Percentiles rank a stretch among this genome's conserved stretches.
Conservation (phyloP, 2,888 invertebrate species). For the Mythimna lalbum region DNA sequence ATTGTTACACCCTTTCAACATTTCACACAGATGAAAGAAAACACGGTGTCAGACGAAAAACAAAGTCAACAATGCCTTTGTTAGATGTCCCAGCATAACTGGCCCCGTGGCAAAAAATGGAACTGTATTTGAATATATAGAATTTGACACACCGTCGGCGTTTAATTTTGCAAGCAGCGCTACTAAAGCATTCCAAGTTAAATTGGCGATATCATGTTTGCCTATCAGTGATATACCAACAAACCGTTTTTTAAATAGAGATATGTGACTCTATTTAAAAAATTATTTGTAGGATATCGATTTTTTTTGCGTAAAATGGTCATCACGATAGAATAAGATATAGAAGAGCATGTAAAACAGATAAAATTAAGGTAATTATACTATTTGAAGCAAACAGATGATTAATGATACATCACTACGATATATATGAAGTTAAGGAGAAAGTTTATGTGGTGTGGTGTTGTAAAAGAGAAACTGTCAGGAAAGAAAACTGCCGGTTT, state of each 20-base stretch:
- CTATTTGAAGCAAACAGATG: background rate
- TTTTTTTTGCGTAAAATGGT: slow-evolving; percentile 6
- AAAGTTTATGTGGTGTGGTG: slow-evolving; percentile 36
- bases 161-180: background rate
- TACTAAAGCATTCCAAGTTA: slow-evolving; percentile 10
- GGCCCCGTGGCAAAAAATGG: slow-evolving; percentile 30
- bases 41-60: slow-evolving; percentile 63
- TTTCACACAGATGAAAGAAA: slow-evolving; percentile 63
- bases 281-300: slow-evolving; percentile 36
- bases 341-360: slow-evolving; percentile 2
- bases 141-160: background rate
- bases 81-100: slow-evolving; percentile 32
- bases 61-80: slow-evolving; percentile 70
- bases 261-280: slow-evolving; percentile 30
- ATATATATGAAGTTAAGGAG: slow-evolving; percentile 23
- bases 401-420: slow-evolving; percentile 15
- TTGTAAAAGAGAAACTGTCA: slow-evolving; percentile 35
- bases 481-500: slow-evolving; percentile 33
- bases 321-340: slow-evolving; percentile 4
- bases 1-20: slow-evolving; percentile 62
- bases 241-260: slow-evolving; percentile 4
- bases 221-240: slow-evolving; percentile 35
- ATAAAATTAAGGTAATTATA: slow-evolving; percentile 9
- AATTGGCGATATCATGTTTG: slow-evolving; percentile 26
- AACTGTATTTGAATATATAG: slow-evolving; percentile 16